Evolutionary conservation across 64 coral and sea anemone genomes (phyloP).

Genomic region (Hydrozoanthus tunicans): DNA sequence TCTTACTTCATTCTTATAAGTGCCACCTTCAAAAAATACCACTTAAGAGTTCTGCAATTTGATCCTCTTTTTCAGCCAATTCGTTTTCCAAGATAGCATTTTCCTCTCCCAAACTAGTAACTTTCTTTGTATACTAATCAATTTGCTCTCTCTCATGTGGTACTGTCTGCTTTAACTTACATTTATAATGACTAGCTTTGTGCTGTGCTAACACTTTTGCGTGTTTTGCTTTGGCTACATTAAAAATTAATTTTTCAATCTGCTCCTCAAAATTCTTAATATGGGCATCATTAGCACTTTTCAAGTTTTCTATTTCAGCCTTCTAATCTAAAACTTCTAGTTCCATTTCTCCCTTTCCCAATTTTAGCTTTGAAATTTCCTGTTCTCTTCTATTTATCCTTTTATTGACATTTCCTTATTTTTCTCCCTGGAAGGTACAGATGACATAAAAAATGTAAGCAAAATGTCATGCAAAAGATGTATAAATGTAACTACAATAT

Average conservation of each 20-base stretch:
- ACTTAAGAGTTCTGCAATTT: slow-evolving; percentile 40
- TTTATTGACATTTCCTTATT: background rate
- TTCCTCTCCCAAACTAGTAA: slow-evolving; percentile 3
- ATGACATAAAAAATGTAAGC: too few relatives aligned
- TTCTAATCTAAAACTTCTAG: background rate
- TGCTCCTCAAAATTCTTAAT: background rate
- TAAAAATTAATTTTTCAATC: slow-evolving; percentile 10
- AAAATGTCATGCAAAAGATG: too few relatives aligned
- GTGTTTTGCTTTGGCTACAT: background rate
- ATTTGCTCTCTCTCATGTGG: slow-evolving; percentile 23
- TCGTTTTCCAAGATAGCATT: slow-evolving; percentile 11
- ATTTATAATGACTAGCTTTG: slow-evolving; percentile 41
- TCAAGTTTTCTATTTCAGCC: background rate
- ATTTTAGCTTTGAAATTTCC: background rate
- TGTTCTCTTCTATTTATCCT: slow-evolving; percentile 2
- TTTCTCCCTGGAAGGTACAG: too few relatives aligned
- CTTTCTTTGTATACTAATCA: background rate
- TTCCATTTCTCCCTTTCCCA: background rate
- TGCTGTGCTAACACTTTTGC: slow-evolving; percentile 31
- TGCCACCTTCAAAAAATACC: slow-evolving; percentile 37
- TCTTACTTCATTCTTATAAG: slow-evolving; percentile 39
- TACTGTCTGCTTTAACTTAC: background rate
- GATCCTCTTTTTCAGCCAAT: slow-evolving; percentile 6
- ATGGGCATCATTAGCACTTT: background rate
- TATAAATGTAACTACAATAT: slow-evolving; percentile 7